Base-by-base conservation (phyloP, 2,797 vertebrate genomes). In the Triplophysa bombifrons region DNA sequence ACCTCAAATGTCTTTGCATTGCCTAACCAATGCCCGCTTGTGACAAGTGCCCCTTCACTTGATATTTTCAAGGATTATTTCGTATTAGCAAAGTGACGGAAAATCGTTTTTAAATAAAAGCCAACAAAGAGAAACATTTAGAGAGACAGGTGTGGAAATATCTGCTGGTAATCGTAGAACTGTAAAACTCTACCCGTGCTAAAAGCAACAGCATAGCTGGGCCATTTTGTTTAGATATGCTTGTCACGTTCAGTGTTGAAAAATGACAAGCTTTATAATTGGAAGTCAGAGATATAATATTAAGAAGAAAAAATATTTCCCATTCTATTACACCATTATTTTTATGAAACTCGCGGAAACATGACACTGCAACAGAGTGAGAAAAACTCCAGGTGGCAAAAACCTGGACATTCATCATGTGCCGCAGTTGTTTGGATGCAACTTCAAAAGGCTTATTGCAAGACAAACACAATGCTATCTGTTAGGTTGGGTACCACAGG, bases 401-500 rank as follows among this genome's bases (percentile, higher is more conserved):
- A 41, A 82, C 53, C 53, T 60, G 56, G 20, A 61, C 66, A 58
- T 81, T 80, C 74, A 72, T 82, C 64, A 71, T 77, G 76, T 76
- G 30, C 9, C 61, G 41, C 70, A 65, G n/a, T 63, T 63, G 78
- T 76, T 69, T 78, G 30, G 64, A 63, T 81, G 60, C 64, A 64
- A 65, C 78, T 81, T 68, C n/a, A 65, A 78, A 60, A 41, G 22
- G 25, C 64, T 80, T 76, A 72, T 61, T 80, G 20, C 20, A 66
- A 74, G 67, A 22, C 71, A 72, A 69, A 85, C 72, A 69, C 69
- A 78, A 53, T 82, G 70, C 61, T 77, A 69, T 80, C 56, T 70
- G 65, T 84, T 84, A 77, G 58, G 66, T 46, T 5, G 20, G 80
- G 74, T 69, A 75, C 76, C 66, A 74, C 73, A 78, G 74, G 70